Base-by-base conservation (phyloP, 2,888 invertebrate species). In the Taphrorychus bicolor region DNA sequence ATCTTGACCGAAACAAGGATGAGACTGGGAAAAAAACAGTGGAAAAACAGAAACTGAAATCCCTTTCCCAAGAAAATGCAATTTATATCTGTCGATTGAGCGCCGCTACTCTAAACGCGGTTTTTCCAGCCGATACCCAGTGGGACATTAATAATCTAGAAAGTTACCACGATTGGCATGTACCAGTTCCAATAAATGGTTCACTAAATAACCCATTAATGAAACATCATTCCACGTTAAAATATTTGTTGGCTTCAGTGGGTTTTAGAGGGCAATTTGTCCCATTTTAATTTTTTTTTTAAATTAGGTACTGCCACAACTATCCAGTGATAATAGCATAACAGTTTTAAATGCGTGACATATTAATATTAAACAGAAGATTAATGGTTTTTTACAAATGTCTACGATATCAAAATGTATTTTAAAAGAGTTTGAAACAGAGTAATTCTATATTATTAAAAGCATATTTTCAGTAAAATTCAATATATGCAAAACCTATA, bases 51-150 rank as follows among this genome's bases (percentile, higher is more conserved):
- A 62, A 62, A 57, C 67, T 56, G 53, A 67, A 67, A 67, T 67
- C 67, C 54, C 53, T 51, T 52, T 57, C 58, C 61, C 59, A 61
- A 67, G 67, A 62, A 67, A 67, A 67, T 60, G 57, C 67, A 61
- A 67, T 67, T 67, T 67, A 62, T 67, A 67, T 67, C 62, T 62
- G 67, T 53, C 67, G 67, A 62, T 62, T 62, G 62, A 57, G 62
- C 62, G 42, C 56, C 62, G 62, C 62, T 56, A 57, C 49, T 60
- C 57, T 61, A 57, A 61, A 61, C 57, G 60, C 56, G 66, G 56
- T 66, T 66, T 66, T 66, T 66, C 61, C 66, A 65, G 42, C 51
- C 64, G n/a, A 65, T 59, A 53, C 64, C 59, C 53, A 45, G 19
- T 41, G 59, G 48, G 64, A 59, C 64, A 65, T 65, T 59, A 65